A percentile compares a stretch with the other conserved stretches of the same genome.
phyloP scores from a whole-genome alignment of 2,797 vertebrate genomes.

The Peromyscus eremicus region DNA sequence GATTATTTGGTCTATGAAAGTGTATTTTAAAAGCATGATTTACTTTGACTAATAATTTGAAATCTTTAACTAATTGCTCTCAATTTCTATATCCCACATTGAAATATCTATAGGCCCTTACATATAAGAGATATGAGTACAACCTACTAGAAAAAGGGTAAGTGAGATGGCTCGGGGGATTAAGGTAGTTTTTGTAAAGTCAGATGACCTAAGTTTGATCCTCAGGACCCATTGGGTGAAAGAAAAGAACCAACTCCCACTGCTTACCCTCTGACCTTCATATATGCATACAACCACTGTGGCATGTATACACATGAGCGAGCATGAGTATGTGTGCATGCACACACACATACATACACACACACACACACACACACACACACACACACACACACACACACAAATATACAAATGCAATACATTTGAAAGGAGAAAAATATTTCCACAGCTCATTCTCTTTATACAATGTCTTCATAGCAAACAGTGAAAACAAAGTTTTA shows the following conservation, averaged over 20 bases:
- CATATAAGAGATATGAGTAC: background rate
- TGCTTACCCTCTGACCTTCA: background rate
- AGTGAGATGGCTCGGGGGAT: background rate
- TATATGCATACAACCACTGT: background rate
- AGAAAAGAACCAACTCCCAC: background rate
- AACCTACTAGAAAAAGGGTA: background rate
- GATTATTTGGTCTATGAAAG: background rate
- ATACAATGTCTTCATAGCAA: background rate
- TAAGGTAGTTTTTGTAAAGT: background rate
- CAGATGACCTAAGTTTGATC: background rate
- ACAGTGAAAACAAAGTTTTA: background rate
- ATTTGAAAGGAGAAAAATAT: background rate
- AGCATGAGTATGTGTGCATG: background rate
- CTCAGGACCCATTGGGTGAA: background rate
- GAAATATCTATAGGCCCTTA: background rate
- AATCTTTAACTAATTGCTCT: constrained; percentile 16
- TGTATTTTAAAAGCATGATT: background rate
- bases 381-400: background rate
- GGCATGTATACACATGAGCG: background rate
- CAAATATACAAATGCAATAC: background rate
- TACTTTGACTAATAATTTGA: background rate
- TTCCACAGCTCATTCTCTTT: background rate
- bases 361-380: background rate
- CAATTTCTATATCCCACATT: background rate
- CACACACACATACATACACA: background rate